Percentiles rank a stretch among this genome's conserved stretches.
These are phyloP conservation scores for Silurus glanis DNA, from an alignment of 2,113 vertebrate species.

Conservation along the genomic window DNA sequence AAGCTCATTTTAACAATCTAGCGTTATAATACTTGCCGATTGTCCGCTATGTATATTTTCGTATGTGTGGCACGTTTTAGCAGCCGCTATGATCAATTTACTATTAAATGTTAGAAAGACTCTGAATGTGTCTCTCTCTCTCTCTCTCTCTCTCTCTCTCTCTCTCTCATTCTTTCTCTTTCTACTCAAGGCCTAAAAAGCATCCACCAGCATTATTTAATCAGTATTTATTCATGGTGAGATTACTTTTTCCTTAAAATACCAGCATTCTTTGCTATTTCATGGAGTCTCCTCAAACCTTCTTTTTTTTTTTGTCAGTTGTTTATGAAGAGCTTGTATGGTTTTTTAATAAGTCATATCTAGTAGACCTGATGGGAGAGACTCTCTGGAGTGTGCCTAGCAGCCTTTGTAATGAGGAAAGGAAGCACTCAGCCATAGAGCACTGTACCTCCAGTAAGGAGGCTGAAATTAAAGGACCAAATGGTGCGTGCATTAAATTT, in stretches of 20 bases:
- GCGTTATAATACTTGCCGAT: not conserved
- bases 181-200: not conserved
- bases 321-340: constrained; percentile 64
- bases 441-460: constrained; percentile 69
- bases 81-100: not conserved
- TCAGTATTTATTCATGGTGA: not conserved
- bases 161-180: not conserved
- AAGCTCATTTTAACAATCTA: not conserved
- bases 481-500: constrained; percentile 74
- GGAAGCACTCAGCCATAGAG: constrained; percentile 69
- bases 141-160: not conserved
- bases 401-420: constrained; percentile 76
- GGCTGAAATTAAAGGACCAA: constrained; percentile 80
- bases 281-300: not conserved
- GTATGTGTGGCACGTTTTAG: constrained; percentile 4
- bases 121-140: not conserved
- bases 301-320: not conserved
- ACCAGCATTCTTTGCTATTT: not conserved
- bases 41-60: not conserved
- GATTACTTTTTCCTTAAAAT: not conserved
- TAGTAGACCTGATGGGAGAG: constrained; percentile 67
- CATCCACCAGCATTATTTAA: not conserved
- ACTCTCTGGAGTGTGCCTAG: constrained; percentile 72
- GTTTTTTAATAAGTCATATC: constrained; percentile 70
- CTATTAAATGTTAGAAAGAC: constrained; percentile 16